A percentile compares a stretch with the other conserved stretches of the same genome.
Evolutionary conservation across 1,140 invertebrate species (phyloP).

Genomic region (Aradophagus sp.): DNA sequence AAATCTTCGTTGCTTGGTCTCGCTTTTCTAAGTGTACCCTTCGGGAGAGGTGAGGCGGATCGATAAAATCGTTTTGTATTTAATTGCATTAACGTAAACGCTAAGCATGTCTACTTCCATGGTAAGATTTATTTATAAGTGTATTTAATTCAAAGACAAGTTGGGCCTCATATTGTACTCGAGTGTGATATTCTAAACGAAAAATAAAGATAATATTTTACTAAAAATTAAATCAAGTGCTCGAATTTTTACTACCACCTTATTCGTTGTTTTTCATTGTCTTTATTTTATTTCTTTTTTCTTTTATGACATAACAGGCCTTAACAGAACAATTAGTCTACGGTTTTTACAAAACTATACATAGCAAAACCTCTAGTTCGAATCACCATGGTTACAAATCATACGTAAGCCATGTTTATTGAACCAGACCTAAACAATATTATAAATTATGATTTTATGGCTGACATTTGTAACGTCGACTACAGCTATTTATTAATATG

Average conservation of each 20-base stretch:
- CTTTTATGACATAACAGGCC: slow-evolving; percentile 46
- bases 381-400: slow-evolving; percentile 29
- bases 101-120: slow-evolving; percentile 37
- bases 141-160: slow-evolving; percentile 62
- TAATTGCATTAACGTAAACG: slow-evolving; percentile 48
- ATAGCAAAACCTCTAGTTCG: slow-evolving; percentile 41
- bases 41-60: slow-evolving; percentile 7
- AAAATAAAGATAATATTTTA: slow-evolving; percentile 27
- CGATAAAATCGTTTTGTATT: slow-evolving; percentile 48
- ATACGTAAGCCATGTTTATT: slow-evolving; percentile 32
- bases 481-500: not conserved
- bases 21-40: slow-evolving; percentile 25
- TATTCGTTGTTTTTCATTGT: too few species aligned
- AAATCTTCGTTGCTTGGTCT: slow-evolving; percentile 5
- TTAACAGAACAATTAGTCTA: slow-evolving; percentile 45
- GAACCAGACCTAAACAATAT: slow-evolving; percentile 20
- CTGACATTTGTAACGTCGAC: slow-evolving; percentile 26
- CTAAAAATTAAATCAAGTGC: slow-evolving; percentile 24
- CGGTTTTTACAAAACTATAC: slow-evolving; percentile 48
- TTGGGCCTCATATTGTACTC: slow-evolving; percentile 46
- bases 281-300: slow-evolving; percentile 33
- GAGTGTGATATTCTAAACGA: slow-evolving; percentile 58
- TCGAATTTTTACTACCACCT: too few species aligned
- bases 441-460: slow-evolving; percentile 12
- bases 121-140: slow-evolving; percentile 54